Conservation (phyloP, 1,140 invertebrate species). For the Neodiprion fabricii region DNA sequence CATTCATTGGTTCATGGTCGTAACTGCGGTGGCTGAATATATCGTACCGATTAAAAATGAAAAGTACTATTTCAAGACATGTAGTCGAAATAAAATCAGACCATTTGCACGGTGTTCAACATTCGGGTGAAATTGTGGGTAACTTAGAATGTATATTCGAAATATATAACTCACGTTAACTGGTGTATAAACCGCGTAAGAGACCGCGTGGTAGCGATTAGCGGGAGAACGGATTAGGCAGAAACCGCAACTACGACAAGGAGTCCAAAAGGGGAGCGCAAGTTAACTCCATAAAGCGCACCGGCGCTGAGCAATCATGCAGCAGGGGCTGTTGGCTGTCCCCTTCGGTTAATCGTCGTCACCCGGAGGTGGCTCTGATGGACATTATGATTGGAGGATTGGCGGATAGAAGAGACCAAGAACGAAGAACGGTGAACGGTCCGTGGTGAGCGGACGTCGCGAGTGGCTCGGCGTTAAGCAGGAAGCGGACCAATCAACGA, state of each 20-base stretch:
- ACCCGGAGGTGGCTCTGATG: slow-evolving; percentile 62
- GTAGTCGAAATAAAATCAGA: too few species aligned
- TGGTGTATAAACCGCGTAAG: too few species aligned
- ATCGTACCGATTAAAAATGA: too few species aligned
- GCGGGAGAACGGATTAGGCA: slow-evolving; percentile 2
- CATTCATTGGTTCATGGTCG: too few species aligned
- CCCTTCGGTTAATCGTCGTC: slow-evolving; percentile 53
- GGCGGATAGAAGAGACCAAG: slow-evolving; percentile 36
- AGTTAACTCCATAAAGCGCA: slow-evolving; percentile 11
- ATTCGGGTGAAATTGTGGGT: too few species aligned
- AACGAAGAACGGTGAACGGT: slow-evolving; percentile 5
- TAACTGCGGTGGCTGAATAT: too few species aligned
- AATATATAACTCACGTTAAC: too few species aligned
- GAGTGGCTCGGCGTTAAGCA: slow-evolving; percentile 62
- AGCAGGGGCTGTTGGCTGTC: slow-evolving; percentile 22
- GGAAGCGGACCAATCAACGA: slow-evolving; percentile 58
- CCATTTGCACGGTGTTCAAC: too few species aligned
- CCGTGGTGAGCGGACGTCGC: slow-evolving; percentile 54
- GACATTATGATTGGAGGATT: slow-evolving; percentile 61
- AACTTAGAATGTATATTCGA: too few species aligned
- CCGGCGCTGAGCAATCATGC: background rate
- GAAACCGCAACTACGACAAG: background rate
- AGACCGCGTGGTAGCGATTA: background rate
- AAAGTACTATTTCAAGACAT: too few species aligned
- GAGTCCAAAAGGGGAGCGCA: slow-evolving; percentile 20